Percentiles rank a stretch among this genome's conserved stretches.
Conservation (phyloP, 2,113 vertebrate genomes). For the Sprattus sprattus region DNA sequence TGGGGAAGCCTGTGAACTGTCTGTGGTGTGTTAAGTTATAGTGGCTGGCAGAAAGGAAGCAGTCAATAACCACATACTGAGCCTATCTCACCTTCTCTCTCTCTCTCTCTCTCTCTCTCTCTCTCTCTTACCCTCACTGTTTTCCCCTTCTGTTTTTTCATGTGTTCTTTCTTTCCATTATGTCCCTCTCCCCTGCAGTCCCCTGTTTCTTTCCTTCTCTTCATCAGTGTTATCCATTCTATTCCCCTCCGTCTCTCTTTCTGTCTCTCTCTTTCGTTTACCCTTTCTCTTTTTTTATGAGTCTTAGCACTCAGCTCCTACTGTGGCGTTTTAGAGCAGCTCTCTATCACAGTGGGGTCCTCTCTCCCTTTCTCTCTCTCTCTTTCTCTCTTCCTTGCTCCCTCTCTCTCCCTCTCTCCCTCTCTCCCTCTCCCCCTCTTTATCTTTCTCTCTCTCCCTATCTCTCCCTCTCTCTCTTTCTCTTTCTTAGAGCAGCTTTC, state of each 20-base stretch:
- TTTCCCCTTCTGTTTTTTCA: too few relatives aligned
- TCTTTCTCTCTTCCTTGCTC: background rate
- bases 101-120: background rate
- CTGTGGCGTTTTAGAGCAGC: too few relatives aligned
- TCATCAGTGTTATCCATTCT: background rate
- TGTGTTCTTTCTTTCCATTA: background rate
- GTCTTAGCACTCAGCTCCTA: too few relatives aligned
- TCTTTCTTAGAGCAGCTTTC: too few relatives aligned
- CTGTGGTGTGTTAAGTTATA: background rate
- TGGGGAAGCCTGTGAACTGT: background rate
- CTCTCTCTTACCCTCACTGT: background rate
- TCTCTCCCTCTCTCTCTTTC: too few relatives aligned
- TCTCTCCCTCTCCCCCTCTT: too few relatives aligned
- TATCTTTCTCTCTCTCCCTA: too few relatives aligned
- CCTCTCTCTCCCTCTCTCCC: conserved; percentile 44
- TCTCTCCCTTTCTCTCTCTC: background rate
- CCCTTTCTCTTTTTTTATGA: too few relatives aligned
- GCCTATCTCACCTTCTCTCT: background rate
- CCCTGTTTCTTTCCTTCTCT: background rate
- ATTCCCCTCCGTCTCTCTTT: too few relatives aligned
- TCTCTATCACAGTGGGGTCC: too few relatives aligned
- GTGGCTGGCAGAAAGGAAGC: background rate
- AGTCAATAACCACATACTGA: conserved; percentile 7
- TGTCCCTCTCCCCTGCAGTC: background rate
- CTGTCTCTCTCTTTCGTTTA: too few relatives aligned